Percentiles rank a stretch among this genome's conserved stretches.
phyloP scores from a whole-genome alignment of 2,888 invertebrate genomes.

The Sipha maydis region DNA sequence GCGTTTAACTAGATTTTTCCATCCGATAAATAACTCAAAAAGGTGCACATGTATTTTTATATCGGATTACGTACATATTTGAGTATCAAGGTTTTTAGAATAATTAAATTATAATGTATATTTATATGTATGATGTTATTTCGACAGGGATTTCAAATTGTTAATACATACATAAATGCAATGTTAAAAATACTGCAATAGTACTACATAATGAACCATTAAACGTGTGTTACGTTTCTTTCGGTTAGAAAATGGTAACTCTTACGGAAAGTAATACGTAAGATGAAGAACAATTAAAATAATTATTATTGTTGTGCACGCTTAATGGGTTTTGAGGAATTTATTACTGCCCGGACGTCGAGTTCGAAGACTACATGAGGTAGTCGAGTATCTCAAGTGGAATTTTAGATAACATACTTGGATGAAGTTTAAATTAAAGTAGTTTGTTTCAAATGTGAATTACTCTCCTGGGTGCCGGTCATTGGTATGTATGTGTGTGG shows the following conservation, averaged over 20 bases:
- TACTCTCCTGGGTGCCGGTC: constrained; percentile 25
- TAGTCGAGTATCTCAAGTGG: neutral
- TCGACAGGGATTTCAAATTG: neutral
- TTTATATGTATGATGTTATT: no score
- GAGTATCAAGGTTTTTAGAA: no score
- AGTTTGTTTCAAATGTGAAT: constrained; percentile 45
- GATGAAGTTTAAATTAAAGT: constrained; percentile 29
- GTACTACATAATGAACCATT: neutral
- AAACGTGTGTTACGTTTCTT: neutral
- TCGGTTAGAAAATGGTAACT: neutral
- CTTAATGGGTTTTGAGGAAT: neutral
- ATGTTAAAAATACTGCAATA: neutral
- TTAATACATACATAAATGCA: neutral
- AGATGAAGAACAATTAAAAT: neutral
- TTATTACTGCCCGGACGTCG: neutral
- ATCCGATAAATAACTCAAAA: no score
- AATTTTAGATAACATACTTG: constrained; percentile 18
- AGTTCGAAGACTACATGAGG: neutral
- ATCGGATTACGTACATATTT: no score
- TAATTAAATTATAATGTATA: no score
- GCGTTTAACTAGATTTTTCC: no score
- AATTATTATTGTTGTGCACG: neutral
- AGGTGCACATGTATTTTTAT: no score
- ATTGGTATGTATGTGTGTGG: neutral
- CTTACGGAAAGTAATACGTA: neutral